Evolutionary conservation across 2,888 invertebrate species (phyloP).

Genomic region (Seladonia tumulorum): DNA sequence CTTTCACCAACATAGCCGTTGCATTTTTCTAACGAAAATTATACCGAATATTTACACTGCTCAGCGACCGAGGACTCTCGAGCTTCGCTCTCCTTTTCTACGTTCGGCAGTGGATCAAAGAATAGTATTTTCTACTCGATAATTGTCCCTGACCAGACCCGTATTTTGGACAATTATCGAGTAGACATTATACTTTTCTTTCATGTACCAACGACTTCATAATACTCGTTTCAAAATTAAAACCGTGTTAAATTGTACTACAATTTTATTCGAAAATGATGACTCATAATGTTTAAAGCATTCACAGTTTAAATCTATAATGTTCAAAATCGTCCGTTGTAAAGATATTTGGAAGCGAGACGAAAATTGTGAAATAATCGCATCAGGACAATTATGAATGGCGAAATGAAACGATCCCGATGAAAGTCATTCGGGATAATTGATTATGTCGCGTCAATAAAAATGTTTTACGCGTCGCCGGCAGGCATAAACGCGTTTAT

Average conservation of each 20-base stretch:
- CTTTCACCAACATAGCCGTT: no score
- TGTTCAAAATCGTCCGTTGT: neutral
- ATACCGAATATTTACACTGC: no score
- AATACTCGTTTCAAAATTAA: no score
- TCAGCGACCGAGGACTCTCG: no score
- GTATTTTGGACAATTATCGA: no score
- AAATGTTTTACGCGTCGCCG: neutral
- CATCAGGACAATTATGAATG: neutral
- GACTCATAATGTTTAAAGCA: neutral
- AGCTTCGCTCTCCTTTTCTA: no score
- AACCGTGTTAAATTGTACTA: neutral
- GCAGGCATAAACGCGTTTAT: constrained; percentile 27
- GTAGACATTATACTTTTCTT: no score
- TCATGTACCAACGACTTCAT: no score
- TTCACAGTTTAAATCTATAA: neutral
- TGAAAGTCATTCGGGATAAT: neutral
- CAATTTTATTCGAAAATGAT: neutral
- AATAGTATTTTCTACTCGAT: no score
- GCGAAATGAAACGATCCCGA: neutral
- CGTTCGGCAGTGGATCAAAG: no score
- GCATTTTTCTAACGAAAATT: no score
- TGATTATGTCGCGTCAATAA: neutral
- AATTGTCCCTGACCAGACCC: no score
- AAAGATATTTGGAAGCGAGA: neutral
- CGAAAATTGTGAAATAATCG: neutral